Evolutionary conservation across 2,888 invertebrate genomes (phyloP).

Genomic region (Euspilapteryx auroguttella): DNA sequence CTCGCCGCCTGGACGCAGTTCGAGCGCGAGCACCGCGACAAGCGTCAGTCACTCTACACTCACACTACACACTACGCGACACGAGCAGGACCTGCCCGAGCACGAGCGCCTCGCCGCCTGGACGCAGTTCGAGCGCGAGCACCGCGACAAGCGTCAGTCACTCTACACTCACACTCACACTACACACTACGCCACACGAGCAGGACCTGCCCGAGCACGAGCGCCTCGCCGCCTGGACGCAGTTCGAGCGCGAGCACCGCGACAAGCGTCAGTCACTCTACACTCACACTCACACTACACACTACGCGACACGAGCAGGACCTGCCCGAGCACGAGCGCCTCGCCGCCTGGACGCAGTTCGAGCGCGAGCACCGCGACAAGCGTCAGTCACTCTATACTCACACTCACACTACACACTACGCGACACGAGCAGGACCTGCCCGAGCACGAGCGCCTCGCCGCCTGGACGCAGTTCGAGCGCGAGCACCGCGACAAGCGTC

Average conservation of each 20-base stretch:
- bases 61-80: not conserved
- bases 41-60: not conserved
- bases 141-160: not conserved
- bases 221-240: conserved; percentile 84
- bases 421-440: not conserved
- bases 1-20: not conserved
- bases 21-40: not conserved
- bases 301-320: not conserved
- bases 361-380: not conserved
- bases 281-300: not conserved
- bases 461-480: not conserved
- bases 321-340: not conserved
- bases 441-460: not conserved
- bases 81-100: not conserved
- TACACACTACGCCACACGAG: conserved; percentile 38
- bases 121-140: not conserved
- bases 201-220: conserved; percentile 86
- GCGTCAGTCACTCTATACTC: not conserved
- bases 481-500: not conserved
- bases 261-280: conserved; percentile 8
- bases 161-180: not conserved
- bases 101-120: not conserved
- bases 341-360: not conserved
- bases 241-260: conserved; percentile 72
- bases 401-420: not conserved